Conservation (phyloP, 2,888 invertebrate genomes). For the Drosophila anomalipes region DNA sequence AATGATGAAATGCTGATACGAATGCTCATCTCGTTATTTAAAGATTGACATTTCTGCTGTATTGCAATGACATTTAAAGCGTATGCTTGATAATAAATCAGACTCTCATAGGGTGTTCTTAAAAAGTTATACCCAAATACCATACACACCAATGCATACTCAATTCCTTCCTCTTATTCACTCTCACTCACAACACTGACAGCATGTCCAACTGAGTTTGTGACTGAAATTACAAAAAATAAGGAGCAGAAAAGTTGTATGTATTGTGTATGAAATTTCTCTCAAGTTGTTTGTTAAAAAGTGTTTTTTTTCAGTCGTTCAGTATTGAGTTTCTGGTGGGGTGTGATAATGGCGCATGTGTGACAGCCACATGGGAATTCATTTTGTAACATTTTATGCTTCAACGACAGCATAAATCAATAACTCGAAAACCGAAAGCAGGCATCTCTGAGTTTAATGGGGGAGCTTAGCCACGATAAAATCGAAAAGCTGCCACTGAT, state of each 20-base stretch:
- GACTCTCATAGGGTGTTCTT: constrained; percentile 59
- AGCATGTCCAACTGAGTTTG: constrained; percentile 57
- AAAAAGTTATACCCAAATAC: constrained; percentile 53
- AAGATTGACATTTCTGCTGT: constrained; percentile 60
- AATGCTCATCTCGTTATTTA: constrained; percentile 58
- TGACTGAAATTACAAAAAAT: constrained; percentile 62
- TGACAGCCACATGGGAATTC: constrained; percentile 70
- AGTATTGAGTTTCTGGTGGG: constrained; percentile 22
- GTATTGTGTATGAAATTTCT: constrained; percentile 56
- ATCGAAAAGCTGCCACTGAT: constrained; percentile 13
- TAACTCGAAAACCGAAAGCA: constrained; percentile 46
- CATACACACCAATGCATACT: constrained; percentile 10
- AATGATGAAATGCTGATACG: constrained; percentile 60
- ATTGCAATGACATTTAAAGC: constrained; percentile 76
- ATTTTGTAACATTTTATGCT: constrained; percentile 58
- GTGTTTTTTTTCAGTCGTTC: constrained; percentile 15
- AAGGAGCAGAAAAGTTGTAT: constrained; percentile 42
- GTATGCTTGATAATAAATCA: constrained; percentile 75
- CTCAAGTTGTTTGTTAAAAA: constrained; percentile 64
- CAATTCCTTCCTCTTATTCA: background rate
- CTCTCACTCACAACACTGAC: constrained; percentile 16
- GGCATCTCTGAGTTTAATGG: background rate
- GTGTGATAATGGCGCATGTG: constrained; percentile 75
- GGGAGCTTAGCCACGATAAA: constrained; percentile 6
- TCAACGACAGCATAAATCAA: constrained; percentile 71